Evolutionary conservation across 2,797 vertebrate species (phyloP), one percentile per base, ranked within the genome.

Genomic region (Fringilla coelebs): DNA sequence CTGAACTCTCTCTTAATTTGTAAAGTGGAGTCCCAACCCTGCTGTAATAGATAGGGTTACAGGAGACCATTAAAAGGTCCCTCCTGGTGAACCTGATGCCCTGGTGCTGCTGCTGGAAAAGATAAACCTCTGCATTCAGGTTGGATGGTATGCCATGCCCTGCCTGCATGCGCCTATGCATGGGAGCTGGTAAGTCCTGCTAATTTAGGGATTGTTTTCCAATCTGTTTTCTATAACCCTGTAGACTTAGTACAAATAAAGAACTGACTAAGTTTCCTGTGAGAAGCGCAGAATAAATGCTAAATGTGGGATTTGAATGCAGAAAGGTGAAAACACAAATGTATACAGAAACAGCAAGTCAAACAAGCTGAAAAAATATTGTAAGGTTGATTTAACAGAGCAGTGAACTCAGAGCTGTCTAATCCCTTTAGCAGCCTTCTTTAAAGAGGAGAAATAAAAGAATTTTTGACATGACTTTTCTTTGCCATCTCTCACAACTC

Each of bases 281-380:
- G 80, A 94, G 93, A 93, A 87, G 90, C 1, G 0, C 49, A 19
- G 85, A 92, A 93, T 88, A 93, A 95, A 91, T 1, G 13, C 85
- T 52, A 24, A 92, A 74, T 5, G 5, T 93, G 91, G 91, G 80
- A 94, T 88, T 87, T 94, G 80, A 93, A 85, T 68, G 85, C 74
- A 95, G 77, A 90, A 94, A 93, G 94, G 95, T 96, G 94, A 94
- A 95, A 97, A 95, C 85, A 96, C 92, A 75, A 95, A 94, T 49
- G 93, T 90, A 67, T 91, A 90, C 88, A 91, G 85, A 63, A 94
- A 90, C 66, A 91, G 88, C 89, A 86, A 93, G 89, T 96, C 94
- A 93, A 91, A 96, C 94, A 97, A 96, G 96, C 91, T 96, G 96
- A 96, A 95, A 97, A 96, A 96, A 96, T 96, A 97, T 34, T 65